These are phyloP conservation scores for Cerastis leucographa DNA, from an alignment of 2,888 invertebrate species.

Conservation along the genomic window DNA sequence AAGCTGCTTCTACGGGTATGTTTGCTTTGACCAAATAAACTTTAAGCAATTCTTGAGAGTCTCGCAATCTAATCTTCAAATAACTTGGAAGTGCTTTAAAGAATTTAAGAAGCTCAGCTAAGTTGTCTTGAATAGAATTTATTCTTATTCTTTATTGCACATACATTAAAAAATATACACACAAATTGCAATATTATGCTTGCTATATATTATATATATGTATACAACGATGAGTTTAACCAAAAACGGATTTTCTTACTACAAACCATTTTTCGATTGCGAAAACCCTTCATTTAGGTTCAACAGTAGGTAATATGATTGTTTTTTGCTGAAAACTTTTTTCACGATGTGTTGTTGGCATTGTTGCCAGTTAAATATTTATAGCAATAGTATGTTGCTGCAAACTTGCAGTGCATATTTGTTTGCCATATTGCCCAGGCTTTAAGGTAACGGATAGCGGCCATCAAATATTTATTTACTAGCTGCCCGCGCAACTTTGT, in stretches of 20 bases:
- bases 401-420: neutral
- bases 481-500: no score
- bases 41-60: neutral
- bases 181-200: no score
- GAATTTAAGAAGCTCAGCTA: neutral
- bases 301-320: neutral
- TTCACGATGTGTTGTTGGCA: neutral
- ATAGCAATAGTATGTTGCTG: neutral
- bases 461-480: neutral
- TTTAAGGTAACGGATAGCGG: neutral
- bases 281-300: accelerated
- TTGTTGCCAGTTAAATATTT: neutral
- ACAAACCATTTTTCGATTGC: no score
- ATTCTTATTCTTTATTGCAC: no score
- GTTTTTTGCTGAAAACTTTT: neutral
- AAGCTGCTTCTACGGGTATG: neutral
- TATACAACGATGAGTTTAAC: no score
- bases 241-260: no score
- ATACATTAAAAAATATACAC: no score
- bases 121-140: neutral
- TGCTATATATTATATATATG: no score
- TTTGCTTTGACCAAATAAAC: conserved; percentile 26
- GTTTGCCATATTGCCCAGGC: accelerated
- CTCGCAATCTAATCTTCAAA: neutral
- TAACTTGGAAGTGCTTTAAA: neutral